These are phyloP conservation scores for Rhabdornis inornatus DNA, from an alignment of 2,113 vertebrate genomes.

Conservation along the genomic window DNA sequence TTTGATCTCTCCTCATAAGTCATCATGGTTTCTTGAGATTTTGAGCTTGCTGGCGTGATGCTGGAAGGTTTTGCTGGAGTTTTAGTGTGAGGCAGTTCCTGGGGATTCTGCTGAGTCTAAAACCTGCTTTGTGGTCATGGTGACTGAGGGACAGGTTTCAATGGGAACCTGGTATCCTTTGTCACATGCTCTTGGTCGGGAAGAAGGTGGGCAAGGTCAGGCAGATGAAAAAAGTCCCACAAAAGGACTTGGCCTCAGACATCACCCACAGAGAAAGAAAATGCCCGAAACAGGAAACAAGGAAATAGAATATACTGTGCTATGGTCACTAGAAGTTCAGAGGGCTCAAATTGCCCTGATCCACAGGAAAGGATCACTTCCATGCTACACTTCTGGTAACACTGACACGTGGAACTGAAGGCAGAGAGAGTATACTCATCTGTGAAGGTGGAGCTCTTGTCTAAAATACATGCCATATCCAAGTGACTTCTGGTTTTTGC, in stretches of 20 bases:
- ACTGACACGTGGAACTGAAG: background rate
- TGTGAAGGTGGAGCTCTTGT: background rate
- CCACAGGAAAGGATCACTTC: background rate
- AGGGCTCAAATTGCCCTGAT: background rate
- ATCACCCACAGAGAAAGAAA: background rate
- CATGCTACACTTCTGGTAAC: background rate
- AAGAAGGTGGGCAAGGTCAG: background rate
- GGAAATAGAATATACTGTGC: background rate
- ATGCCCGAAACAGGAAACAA: background rate
- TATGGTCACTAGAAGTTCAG: background rate
- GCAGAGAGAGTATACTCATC: background rate
- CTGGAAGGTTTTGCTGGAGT: background rate
- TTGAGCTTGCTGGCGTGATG: background rate
- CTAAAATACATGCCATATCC: background rate
- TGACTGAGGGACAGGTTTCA: background rate
- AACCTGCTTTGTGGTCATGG: accelerated
- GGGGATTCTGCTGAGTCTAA: background rate
- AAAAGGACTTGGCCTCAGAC: background rate
- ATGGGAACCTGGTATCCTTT: background rate
- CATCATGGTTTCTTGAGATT: background rate
- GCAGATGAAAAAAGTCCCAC: background rate
- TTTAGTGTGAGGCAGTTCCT: background rate
- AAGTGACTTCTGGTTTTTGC: background rate
- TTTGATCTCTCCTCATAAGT: background rate
- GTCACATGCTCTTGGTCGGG: background rate